phyloP scores from a whole-genome alignment of 2,888 invertebrate genomes.

The Aromia moschata region DNA sequence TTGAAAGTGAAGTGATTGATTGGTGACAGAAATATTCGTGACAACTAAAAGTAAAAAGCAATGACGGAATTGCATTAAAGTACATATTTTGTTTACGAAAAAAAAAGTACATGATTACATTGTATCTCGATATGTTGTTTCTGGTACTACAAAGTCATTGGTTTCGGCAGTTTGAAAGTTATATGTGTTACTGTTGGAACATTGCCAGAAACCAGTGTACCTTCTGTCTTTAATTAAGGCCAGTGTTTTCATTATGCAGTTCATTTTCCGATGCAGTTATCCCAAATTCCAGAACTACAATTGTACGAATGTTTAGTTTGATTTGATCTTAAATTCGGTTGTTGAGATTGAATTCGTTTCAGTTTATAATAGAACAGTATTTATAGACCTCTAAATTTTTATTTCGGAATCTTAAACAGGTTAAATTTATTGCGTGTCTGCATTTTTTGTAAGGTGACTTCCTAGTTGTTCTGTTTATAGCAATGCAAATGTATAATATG shows the following conservation, averaged over 20 bases:
- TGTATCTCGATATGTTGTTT: too few relatives aligned
- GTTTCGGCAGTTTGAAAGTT: too few relatives aligned
- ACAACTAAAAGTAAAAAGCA: too few relatives aligned
- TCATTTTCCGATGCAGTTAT: not conserved
- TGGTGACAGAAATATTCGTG: too few relatives aligned
- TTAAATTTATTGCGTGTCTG: not conserved
- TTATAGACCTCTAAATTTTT: not conserved
- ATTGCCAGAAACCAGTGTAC: not conserved
- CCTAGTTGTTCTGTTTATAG: not conserved
- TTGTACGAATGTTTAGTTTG: not conserved
- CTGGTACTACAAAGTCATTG: too few relatives aligned
- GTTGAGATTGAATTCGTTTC: not conserved
- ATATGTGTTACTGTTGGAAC: not conserved
- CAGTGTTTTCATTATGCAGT: conserved; percentile 7
- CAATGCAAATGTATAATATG: not conserved
- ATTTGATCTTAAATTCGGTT: not conserved
- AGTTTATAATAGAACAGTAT: not conserved
- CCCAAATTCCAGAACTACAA: conserved; percentile 1
- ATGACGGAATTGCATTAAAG: too few relatives aligned
- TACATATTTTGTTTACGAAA: too few relatives aligned
- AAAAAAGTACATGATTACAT: too few relatives aligned
- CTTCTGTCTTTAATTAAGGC: conserved; percentile 7
- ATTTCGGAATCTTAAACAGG: not conserved
- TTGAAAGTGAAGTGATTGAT: too few relatives aligned
- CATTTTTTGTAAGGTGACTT: not conserved